A percentile compares a stretch with the other conserved stretches of the same genome.
Conservation (phyloP, 2,797 vertebrate genomes). For the Otolemur crassicaudatus region DNA sequence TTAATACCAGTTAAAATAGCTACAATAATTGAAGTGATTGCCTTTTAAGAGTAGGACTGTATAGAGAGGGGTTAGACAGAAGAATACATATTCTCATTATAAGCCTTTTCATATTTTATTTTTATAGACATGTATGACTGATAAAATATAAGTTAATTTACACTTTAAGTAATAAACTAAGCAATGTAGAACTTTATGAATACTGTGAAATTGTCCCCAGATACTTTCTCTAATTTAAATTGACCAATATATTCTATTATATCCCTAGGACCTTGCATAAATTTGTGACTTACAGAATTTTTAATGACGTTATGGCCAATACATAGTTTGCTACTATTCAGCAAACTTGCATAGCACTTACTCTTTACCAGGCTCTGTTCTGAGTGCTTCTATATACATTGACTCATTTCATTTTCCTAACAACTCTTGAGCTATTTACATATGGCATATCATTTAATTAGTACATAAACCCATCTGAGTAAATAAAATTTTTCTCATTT, state of each 20-base stretch:
- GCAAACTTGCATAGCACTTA: neutral
- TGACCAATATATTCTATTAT: neutral
- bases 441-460: slow-evolving; percentile 13
- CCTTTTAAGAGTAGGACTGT: neutral
- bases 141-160: slow-evolving; percentile 17
- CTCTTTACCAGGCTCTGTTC: neutral
- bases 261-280: neutral
- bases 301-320: neutral
- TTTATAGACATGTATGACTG: neutral
- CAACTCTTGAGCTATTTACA: neutral
- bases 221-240: neutral
- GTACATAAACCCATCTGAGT: neutral
- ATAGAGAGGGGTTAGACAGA: neutral
- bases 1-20: neutral
- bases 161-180: slow-evolving; percentile 6
- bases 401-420: neutral
- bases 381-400: neutral
- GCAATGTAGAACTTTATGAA: neutral
- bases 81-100: neutral
- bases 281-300: neutral
- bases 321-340: neutral
- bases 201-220: neutral
- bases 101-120: neutral
- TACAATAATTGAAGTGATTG: neutral
- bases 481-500: slow-evolving; percentile 10